phyloP scores from a whole-genome alignment of 1,140 invertebrate genomes.

The Medauroidea extradentata region DNA sequence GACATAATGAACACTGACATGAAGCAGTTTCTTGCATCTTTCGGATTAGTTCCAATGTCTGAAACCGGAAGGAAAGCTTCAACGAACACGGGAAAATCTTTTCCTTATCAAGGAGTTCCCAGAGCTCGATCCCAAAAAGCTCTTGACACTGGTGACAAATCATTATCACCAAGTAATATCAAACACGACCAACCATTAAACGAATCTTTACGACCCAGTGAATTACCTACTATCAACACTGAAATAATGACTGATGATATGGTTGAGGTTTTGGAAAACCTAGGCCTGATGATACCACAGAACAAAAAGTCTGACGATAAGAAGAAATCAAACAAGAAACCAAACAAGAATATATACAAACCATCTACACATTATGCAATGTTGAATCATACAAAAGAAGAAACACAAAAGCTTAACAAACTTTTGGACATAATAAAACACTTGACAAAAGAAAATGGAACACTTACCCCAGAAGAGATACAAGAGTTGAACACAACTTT shows the following conservation, averaged over 20 bases:
- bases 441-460: constrained; percentile 39
- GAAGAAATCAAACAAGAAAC: constrained; percentile 27
- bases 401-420: constrained; percentile 33
- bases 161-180: not conserved
- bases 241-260: constrained; percentile 49
- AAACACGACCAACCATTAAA: not conserved
- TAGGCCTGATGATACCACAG: constrained; percentile 42
- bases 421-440: constrained; percentile 45
- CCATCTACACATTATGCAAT: not conserved
- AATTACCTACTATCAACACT: constrained; percentile 29
- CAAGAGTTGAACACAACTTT: constrained; percentile 28
- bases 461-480: constrained; percentile 34
- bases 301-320: constrained; percentile 9
- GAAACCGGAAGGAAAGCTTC: constrained; percentile 8
- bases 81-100: too few relatives aligned
- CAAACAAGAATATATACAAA: not conserved
- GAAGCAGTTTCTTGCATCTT: constrained; percentile 51
- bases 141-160: not conserved
- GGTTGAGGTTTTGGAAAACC: constrained; percentile 47
- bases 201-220: not conserved
- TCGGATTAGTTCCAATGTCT: constrained; percentile 45
- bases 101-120: too few relatives aligned
- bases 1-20: constrained; percentile 44
- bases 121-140: not conserved
- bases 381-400: not conserved